Evolutionary conservation across 2,797 vertebrate species (phyloP).

Genomic region (Ctenopoma kingsleyae): DNA sequence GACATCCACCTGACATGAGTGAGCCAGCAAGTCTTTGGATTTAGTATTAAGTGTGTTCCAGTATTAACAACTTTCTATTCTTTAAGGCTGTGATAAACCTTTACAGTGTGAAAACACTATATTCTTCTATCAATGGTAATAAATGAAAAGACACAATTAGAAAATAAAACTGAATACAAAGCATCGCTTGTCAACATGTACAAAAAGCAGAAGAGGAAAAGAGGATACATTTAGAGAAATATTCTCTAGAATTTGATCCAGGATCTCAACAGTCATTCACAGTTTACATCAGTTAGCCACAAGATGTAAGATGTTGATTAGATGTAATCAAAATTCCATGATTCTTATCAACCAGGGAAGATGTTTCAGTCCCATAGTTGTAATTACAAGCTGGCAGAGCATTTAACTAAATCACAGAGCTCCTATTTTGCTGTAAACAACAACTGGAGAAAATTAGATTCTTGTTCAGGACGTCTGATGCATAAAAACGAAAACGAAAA

Average conservation of each 20-base stretch:
- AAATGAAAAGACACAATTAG: background rate
- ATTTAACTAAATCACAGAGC: constrained; percentile 23
- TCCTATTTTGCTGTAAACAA: constrained; percentile 29
- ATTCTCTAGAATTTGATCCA: constrained; percentile 6
- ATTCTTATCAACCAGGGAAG: constrained; percentile 53
- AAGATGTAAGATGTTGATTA: constrained; percentile 22
- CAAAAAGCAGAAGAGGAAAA: background rate
- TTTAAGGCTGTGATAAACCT: too few species aligned
- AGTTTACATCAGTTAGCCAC: constrained; percentile 1
- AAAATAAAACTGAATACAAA: constrained; percentile 1
- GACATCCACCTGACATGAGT: too few species aligned
- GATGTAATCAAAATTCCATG: constrained; percentile 43
- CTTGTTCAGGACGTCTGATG: constrained; percentile 26
- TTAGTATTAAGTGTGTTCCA: too few species aligned
- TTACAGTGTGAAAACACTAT: too few species aligned
- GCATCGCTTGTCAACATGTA: constrained; percentile 13
- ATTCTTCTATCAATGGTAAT: too few species aligned
- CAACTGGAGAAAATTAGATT: constrained; percentile 56
- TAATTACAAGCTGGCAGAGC: constrained; percentile 42
- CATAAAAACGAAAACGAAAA: constrained; percentile 10
- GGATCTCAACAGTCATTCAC: too few species aligned
- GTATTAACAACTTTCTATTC: too few species aligned
- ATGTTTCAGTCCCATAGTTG: constrained; percentile 44
- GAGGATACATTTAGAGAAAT: background rate
- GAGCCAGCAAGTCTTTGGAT: too few species aligned